Evolutionary conservation across 2,888 invertebrate genomes (phyloP), one percentile per base, ranked within the genome.

Genomic region (Campopleginae sp.): DNA sequence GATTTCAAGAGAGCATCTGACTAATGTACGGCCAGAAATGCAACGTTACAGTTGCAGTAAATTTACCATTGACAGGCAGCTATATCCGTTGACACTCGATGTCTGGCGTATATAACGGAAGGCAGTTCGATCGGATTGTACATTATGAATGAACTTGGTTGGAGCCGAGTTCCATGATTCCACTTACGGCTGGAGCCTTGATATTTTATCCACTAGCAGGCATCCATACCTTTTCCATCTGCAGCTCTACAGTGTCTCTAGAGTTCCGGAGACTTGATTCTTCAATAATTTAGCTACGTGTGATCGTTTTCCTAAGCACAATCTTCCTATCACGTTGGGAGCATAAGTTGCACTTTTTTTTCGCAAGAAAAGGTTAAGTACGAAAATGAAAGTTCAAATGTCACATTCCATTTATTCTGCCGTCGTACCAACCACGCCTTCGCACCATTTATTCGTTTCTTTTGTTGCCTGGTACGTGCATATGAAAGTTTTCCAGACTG

Each of bases 401-500:
- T 38, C 48, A 17, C 19, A 75, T 75, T 74, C 68, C 68, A 66
- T 48, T 48, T 51, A 27, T 23, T 54, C 48, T 33, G 19, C 46
- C 46, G 33, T 14, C 51, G 44, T 5, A 23, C 33, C 68, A 0
- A 19, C 7, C 75, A 46, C 10, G 44, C 46, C 48, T n/a, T 38
- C 58, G 23, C 42, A 65, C 42, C 33, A 65, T 75, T 75, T 58
- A 4, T 63, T 63, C 58, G 71, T 75, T 58, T 61, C 33, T 63
- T 5, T n/a, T 42, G 65, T 63, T 23, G 19, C 38, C 42, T 58
- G 63, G 31, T 66, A 74, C 42, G 44, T 58, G 63, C 23, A 66
- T 54, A 74, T 31, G 17, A 46, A 75, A 65, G 46, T 81, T 80
- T 54, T 17, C 42, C 38, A 66, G 58, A 58, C 72, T 58, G 42